Evolutionary conservation across 1,140 invertebrate species (phyloP), one percentile per base, ranked within the genome.

Genomic region (Hylaeus volcanicus): DNA sequence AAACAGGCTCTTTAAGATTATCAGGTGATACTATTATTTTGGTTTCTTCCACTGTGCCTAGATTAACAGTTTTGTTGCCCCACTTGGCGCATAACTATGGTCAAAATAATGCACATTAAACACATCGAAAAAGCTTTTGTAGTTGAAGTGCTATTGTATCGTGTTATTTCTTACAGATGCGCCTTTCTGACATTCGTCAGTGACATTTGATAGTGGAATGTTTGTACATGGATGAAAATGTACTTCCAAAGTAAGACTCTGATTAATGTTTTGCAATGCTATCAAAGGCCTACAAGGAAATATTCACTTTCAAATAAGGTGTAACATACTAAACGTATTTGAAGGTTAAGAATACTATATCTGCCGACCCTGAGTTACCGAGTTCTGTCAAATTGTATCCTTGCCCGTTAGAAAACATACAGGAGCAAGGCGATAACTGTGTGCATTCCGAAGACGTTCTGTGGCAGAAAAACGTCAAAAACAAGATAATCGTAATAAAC

Each of bases 41-140:
- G 6, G 83, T 85, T 63, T 90, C 88, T 3, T 84, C 41, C 12
- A 74, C 41, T 26, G 53, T 85, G 2, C 88, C 89, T 11, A 83
- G 45, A 64, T 51, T 85, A 41, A 66, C 12, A 15, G 53, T 26
- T 0, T 11, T 8, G 4, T 74, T 77, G 1, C 39, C 15, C 0
- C 41, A 14, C 2, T 9, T 8, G 9, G 63, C 14, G 39, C 61
- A 68, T 81, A 91, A 8, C 77, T 79, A 3, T 0, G 63, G 56
- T n/a, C 0, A 41, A 3, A n/a, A 9, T 0, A 37, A 8, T n/a
- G 14, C 3, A 5, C 2, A 8, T 55, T 60, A 88, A 1, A 83
- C 89, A 53, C 12, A 68, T 84, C 2, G 37, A 76, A 9, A 39
- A 9, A 51, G 51, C 6, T 8, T 69, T 45, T 55, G 68, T 53